Conservation (phyloP, 2,797 vertebrate species). For the Galaxias olidus region DNA sequence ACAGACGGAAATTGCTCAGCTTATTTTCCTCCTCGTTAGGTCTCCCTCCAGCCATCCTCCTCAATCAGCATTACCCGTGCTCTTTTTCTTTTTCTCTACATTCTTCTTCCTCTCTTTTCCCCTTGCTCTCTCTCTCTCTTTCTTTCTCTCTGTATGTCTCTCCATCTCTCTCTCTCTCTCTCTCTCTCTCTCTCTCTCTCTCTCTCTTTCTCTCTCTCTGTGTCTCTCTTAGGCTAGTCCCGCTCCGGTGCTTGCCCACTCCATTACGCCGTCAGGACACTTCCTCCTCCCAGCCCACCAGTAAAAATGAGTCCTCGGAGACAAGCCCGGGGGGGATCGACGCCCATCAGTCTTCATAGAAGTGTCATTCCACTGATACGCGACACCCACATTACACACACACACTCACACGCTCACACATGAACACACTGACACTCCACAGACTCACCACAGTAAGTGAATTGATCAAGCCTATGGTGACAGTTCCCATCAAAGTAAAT, state of each 20-base stretch:
- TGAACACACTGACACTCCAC: background rate
- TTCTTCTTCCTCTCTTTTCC: constrained; percentile 2
- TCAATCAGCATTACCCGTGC: constrained; percentile 33
- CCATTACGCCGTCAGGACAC: constrained; percentile 47
- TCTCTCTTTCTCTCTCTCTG: background rate
- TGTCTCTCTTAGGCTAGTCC: constrained; percentile 29
- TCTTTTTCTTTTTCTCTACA: background rate
- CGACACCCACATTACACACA: constrained; percentile 1
- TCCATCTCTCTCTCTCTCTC: background rate
- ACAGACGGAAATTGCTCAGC: constrained; percentile 62
- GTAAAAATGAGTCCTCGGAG: constrained; percentile 32
- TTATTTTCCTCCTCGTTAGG: constrained; percentile 66
- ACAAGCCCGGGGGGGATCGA: constrained; percentile 36
- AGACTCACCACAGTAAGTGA: background rate
- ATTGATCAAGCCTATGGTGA: constrained; percentile 33
- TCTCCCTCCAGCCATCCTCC: constrained; percentile 46
- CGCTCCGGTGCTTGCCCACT: constrained; percentile 33
- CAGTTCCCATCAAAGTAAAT: constrained; percentile 44
- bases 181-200: background rate
- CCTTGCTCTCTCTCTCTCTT: constrained; percentile 4
- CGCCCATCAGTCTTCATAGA: constrained; percentile 54
- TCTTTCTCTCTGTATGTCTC: background rate
- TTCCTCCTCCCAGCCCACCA: constrained; percentile 35
- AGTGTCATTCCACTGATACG: constrained; percentile 27
- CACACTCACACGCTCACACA: background rate